Evolutionary conservation across 2,113 vertebrate genomes (phyloP), one percentile per base, ranked within the genome.

Genomic region (Notothenia rossii): DNA sequence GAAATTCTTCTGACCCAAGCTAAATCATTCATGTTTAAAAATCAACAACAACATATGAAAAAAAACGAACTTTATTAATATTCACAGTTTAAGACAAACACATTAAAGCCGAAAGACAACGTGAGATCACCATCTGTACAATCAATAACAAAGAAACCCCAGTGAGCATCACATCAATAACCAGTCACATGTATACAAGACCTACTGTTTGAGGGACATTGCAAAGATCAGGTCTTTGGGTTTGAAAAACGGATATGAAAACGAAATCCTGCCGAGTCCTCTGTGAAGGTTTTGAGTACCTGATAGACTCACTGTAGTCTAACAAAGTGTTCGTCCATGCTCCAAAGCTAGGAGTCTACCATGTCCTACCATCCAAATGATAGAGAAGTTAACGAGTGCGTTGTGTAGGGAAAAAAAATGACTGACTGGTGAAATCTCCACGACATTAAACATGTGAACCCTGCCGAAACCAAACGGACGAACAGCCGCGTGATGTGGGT

Each of bases 21-120:
- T 29, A 29, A 29, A 29, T 29, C 29, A 51, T 5, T 43, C 22
- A 51, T 51, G 51, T 22, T 11, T 56, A 64, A 43, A 71, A 74
- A 14, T 20, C 8, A 61, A 65, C 20, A 14, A 17, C 8, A 61
- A 65, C 20, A 74, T 70, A 22, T 77, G 53, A 68, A 76, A 83
- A 84, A 86, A 84, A 86, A 55, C 18, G 58, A 4, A 70, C 40
- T 91, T 91, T 84, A 88, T 84, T 86, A 76, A 79, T 22, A 75
- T 85, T 84, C 68, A 84, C 78, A 86, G 77, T 84, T 50, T 33
- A 78, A 45, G 58, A 73, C 51, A 59, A 73, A 82, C 25, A 54
- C 4, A 3, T 15, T 70, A 25, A 84, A 76, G 65, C 48, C 17
- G 72, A 66, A 60, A 10, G 3, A 73, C 59, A 81, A 61, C 13